Percentiles rank a stretch among this genome's conserved stretches.
phyloP scores from a whole-genome alignment of 2,113 vertebrate genomes.

The Oryzias curvinotus region DNA sequence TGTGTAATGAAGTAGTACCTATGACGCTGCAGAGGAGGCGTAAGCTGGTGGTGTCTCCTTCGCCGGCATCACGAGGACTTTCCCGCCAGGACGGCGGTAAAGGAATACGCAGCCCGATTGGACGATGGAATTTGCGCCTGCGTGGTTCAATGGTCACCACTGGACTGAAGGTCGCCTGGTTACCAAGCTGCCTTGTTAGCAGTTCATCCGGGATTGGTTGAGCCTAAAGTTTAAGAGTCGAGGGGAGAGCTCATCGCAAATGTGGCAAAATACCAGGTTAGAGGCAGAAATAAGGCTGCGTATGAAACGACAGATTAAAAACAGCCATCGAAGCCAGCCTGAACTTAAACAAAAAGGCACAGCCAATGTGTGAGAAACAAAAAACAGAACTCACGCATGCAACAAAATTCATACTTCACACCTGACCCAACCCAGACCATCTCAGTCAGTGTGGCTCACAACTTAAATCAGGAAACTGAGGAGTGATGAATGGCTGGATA shows the following conservation, averaged over 20 bases:
- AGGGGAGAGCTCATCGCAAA: conserved; percentile 10
- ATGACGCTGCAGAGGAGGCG: conserved; percentile 97
- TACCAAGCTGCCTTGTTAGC: conserved; percentile 92
- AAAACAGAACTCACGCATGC: conserved; percentile 67
- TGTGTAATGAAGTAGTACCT: conserved; percentile 70
- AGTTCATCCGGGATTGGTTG: conserved; percentile 94
- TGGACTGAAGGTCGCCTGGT: conserved; percentile 98
- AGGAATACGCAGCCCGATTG: conserved; percentile 92
- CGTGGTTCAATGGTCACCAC: conserved; percentile 95
- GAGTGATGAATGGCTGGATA: conserved; percentile 67
- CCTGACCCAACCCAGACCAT: conserved; percentile 63
- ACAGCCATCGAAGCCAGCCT: not conserved
- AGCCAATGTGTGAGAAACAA: conserved; percentile 16
- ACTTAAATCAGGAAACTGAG: conserved; percentile 71
- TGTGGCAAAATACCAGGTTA: conserved; percentile 1
- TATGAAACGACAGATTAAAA: conserved; percentile 6
- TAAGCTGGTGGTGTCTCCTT: conserved; percentile 95
- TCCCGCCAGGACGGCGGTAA: conserved; percentile 96
- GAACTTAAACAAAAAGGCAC: conserved; percentile 5
- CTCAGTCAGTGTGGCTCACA: conserved; percentile 64
- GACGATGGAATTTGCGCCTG: conserved; percentile 95
- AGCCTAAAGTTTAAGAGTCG: conserved; percentile 74
- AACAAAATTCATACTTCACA: conserved; percentile 65
- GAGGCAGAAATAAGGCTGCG: conserved; percentile 2
- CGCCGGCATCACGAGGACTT: conserved; percentile 87